Evolutionary conservation across 2,113 vertebrate genomes (phyloP).

Genomic region (Peromyscus maniculatus): DNA sequence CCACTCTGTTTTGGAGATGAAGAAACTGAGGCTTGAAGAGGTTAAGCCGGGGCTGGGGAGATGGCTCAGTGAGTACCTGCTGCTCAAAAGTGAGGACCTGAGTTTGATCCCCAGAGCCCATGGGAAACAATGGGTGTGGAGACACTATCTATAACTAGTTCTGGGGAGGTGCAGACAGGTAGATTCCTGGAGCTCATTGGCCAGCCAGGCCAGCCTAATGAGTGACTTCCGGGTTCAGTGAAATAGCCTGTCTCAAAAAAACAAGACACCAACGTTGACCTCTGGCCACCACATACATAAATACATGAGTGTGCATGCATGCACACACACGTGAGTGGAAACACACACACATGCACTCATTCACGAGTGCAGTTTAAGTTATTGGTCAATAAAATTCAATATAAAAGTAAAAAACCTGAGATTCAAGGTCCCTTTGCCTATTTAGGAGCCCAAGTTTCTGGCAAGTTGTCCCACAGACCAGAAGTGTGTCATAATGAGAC

Average conservation of each 20-base stretch:
- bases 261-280: background rate
- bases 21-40: constrained; percentile 3
- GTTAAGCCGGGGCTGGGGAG: too few species aligned
- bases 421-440: background rate
- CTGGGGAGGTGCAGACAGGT: background rate
- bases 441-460: background rate
- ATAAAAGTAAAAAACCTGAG: background rate
- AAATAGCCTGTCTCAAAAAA: background rate
- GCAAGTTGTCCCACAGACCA: background rate
- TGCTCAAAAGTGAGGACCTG: background rate
- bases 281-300: background rate
- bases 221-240: background rate
- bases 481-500: background rate
- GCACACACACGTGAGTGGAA: rapidly evolving
- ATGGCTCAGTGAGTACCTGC: too few species aligned
- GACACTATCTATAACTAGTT: background rate
- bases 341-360: too few species aligned
- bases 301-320: background rate
- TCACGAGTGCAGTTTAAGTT: background rate
- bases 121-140: background rate
- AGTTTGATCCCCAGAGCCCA: background rate
- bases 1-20: background rate
- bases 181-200: background rate
- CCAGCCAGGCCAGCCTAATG: too few species aligned
- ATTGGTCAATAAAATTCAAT: background rate